phyloP scores from a whole-genome alignment of 2,888 invertebrate genomes.

The Prosapia bicincta region DNA sequence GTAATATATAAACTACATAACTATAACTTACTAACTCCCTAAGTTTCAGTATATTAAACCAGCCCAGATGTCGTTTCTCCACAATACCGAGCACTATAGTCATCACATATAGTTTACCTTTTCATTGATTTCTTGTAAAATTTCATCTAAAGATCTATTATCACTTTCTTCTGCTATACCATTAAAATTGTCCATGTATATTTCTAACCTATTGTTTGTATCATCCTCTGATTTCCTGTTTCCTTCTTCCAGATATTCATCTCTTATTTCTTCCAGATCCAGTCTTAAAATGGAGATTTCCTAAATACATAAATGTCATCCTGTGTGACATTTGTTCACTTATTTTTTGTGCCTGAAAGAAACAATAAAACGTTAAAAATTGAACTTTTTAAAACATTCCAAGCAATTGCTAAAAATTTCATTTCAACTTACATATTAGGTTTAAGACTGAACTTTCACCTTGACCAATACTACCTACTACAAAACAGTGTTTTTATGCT shows the following conservation, averaged over 20 bases:
- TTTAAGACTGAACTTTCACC: no score
- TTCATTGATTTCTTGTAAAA: conserved; percentile 3
- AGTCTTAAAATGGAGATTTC: background rate
- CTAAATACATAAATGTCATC: background rate
- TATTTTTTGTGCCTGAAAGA: conserved; percentile 25
- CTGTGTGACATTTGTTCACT: conserved; percentile 23
- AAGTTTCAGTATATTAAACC: background rate
- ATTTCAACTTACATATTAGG: no score
- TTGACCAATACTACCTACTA: no score
- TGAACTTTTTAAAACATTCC: no score
- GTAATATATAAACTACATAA: no score
- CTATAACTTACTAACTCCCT: background rate
- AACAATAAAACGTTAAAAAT: no score
- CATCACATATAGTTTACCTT: background rate
- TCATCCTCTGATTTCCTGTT: conserved; percentile 11
- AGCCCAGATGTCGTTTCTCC: background rate
- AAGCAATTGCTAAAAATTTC: no score
- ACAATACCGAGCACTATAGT: background rate
- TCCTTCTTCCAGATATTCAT: no score
- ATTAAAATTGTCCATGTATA: conserved; percentile 16
- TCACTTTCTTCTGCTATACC: conserved; percentile 3
- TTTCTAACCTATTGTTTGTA: conserved; percentile 15
- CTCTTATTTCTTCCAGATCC: background rate
- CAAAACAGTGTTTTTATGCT: no score
- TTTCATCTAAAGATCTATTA: background rate